Evolutionary conservation across 2,888 invertebrate species (phyloP), one percentile per base, ranked within the genome.

Genomic region (Gnatocerus cornutus): DNA sequence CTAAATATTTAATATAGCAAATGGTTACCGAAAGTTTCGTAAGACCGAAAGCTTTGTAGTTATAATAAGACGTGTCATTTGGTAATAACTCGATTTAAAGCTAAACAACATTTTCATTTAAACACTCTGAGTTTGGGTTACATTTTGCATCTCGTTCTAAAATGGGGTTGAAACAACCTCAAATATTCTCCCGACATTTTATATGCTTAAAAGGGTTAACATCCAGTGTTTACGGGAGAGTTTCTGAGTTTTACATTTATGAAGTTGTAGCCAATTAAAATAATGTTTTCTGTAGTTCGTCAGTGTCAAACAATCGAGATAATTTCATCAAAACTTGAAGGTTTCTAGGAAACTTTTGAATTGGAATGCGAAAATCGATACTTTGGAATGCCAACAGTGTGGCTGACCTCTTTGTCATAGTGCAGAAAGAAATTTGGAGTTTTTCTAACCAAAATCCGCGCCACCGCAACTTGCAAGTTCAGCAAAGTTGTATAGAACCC

Each of bases 331-430:
- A 46, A 59, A 59, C 45, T 59, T 13, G 59, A 45, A 46, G 33
- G 41, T 58, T 16, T 30, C 59, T 7, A 16, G 1, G 9, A 56
- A 16, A 71, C 45, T 71, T 71, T 68, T 68, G 69, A 71, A 69
- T 71, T 63, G 62, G 62, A 65, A 71, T 63, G 61, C n/a, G 67
- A 69, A n/a, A 69, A 71, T 71, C 71, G 56, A 71, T 71, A 69
- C 63, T 7, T 30, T 41, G 68, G 67, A 71, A 64, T 68, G 62
- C 52, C 53, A 45, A 27, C 63, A 37, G 37, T 61, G 69, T 68
- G 50, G 63, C 52, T 56, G 66, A 62, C 70, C 66, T 59, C 43
- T 58, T 59, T 53, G 59, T 62, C 39, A 39, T 33, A 8, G 16
- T 16, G 46, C 29, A 46, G 29, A 59, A 29, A 56, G 41, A 56